phyloP scores from a whole-genome alignment of 1,140 invertebrate species.

The Atta colombica region DNA sequence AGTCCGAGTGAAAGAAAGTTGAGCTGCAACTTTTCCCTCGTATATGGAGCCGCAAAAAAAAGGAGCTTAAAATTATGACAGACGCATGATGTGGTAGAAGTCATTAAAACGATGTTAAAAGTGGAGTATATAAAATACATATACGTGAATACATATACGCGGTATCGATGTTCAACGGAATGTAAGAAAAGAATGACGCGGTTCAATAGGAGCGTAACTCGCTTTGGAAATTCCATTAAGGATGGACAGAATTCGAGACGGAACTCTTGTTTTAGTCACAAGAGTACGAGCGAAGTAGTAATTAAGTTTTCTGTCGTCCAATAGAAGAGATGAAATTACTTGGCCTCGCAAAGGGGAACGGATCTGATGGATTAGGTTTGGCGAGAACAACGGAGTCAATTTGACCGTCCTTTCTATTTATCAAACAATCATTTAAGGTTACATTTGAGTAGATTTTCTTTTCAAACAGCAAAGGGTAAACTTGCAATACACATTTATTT shows the following conservation, averaged over 20 bases:
- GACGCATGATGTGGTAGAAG: not conserved
- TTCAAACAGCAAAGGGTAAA: not conserved
- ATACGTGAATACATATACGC: not conserved
- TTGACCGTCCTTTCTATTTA: not conserved
- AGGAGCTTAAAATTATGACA: not conserved
- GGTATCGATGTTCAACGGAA: not conserved
- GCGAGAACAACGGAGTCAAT: constrained; percentile 23
- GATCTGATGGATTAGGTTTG: constrained; percentile 37
- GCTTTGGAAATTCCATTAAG: constrained; percentile 53
- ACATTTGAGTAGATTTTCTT: not conserved
- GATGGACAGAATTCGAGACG: not conserved
- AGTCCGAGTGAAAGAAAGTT: constrained; percentile 68
- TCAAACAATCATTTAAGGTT: constrained; percentile 2
- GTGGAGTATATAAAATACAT: not conserved
- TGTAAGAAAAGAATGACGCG: constrained; percentile 45
- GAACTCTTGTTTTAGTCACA: constrained; percentile 45
- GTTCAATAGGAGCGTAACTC: constrained; percentile 42
- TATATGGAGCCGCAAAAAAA: not conserved
- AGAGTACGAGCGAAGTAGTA: constrained; percentile 39
- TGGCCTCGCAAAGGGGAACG: constrained; percentile 18
- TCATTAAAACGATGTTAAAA: not conserved
- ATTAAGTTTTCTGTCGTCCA: constrained; percentile 59
- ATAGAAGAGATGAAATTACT: constrained; percentile 59
- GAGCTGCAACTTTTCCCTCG: constrained; percentile 7
- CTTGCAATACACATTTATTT: not conserved